Conservation (phyloP, 2,888 invertebrate genomes). For the Xylophagus ater region DNA sequence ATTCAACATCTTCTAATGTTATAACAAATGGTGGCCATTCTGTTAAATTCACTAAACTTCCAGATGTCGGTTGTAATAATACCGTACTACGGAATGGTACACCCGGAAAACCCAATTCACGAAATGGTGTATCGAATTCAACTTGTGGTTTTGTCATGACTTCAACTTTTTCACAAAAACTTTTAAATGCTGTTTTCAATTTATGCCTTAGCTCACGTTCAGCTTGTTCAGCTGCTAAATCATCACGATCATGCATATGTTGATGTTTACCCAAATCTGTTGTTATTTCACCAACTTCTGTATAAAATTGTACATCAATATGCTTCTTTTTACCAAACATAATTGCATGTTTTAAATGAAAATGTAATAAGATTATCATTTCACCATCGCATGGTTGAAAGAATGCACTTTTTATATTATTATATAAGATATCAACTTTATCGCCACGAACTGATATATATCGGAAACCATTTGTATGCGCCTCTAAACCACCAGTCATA, state of each 20-base stretch:
- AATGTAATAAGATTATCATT: conserved; percentile 98
- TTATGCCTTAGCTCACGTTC: conserved; percentile 94
- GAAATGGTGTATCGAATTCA: conserved; percentile 97
- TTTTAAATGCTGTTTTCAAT: conserved; percentile 94
- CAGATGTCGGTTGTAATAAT: conserved; percentile 91
- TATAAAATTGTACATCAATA: conserved; percentile 97
- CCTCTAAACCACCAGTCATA: conserved; percentile 88
- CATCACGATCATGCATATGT: conserved; percentile 99
- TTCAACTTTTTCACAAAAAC: conserved; percentile 96
- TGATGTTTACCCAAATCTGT: conserved; percentile 99
- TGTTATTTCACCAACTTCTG: conserved; percentile 98
- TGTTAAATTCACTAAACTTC: conserved; percentile 92
- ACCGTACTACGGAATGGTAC: conserved; percentile 95
- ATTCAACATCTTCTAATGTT: conserved; percentile 91
- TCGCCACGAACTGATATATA: conserved; percentile 99
- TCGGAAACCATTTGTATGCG: conserved; percentile 91
- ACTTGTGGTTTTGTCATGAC: conserved; percentile 91
- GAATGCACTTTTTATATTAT: conserved; percentile 98
- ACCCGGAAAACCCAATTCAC: conserved; percentile 95
- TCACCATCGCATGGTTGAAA: conserved; percentile 99
- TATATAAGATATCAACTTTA: conserved; percentile 97
- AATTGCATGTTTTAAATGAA: conserved; percentile 97
- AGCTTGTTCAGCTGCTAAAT: conserved; percentile 96
- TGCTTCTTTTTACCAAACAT: conserved; percentile 99
- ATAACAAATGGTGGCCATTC: conserved; percentile 99